phyloP scores from a whole-genome alignment of 1,140 invertebrate genomes.

The Campoletis sonorensis region DNA sequence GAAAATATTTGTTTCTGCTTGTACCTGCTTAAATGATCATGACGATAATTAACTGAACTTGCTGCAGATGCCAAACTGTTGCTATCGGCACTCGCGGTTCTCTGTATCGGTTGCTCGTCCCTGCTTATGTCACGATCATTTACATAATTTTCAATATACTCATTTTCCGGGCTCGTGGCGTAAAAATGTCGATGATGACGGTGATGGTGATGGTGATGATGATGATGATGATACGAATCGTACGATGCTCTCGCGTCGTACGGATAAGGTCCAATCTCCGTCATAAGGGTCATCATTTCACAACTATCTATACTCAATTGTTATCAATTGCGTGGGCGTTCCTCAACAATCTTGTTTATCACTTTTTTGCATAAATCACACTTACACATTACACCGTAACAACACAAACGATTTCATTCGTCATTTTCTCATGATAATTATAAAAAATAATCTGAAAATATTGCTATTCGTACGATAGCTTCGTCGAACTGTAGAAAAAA shows the following conservation, averaged over 20 bases:
- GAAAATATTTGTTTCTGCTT: neutral
- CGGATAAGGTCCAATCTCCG: constrained; percentile 69
- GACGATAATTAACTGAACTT: constrained; percentile 64
- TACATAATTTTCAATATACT: constrained; percentile 63
- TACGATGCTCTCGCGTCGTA: constrained; percentile 69
- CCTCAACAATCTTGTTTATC: constrained; percentile 16
- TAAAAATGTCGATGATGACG: constrained; percentile 64
- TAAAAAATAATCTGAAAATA: too few species aligned
- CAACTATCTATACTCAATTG: constrained; percentile 27
- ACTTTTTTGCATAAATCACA: neutral
- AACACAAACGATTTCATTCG: neutral
- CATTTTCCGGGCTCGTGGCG: constrained; percentile 57
- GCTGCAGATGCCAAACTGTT: constrained; percentile 56
- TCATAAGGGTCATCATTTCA: constrained; percentile 76
- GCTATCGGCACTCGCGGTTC: constrained; percentile 59
- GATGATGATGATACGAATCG: constrained; percentile 66
- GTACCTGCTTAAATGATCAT: constrained; percentile 65
- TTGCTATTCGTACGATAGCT: too few species aligned
- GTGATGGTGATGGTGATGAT: constrained; percentile 63
- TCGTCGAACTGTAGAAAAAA: too few species aligned
- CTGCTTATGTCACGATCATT: constrained; percentile 58
- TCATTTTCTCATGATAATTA: neutral
- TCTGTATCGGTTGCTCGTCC: constrained; percentile 56
- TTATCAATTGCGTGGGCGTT: constrained; percentile 24
- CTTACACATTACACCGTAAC: neutral